phyloP scores from a whole-genome alignment of 2,113 vertebrate genomes.

The Garra rufa region DNA sequence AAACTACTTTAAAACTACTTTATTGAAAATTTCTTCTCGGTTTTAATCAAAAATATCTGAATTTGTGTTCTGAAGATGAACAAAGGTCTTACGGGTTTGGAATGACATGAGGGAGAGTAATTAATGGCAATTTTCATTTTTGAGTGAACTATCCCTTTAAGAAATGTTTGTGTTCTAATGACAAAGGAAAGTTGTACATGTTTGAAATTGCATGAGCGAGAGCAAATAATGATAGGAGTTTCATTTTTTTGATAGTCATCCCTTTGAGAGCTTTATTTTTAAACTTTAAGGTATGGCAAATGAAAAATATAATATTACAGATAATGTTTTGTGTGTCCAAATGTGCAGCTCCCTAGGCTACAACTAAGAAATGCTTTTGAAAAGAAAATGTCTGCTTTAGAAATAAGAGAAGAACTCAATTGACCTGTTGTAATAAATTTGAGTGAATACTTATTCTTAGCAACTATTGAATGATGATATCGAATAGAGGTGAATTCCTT shows the following conservation, averaged over 20 bases:
- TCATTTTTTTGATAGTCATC: not conserved
- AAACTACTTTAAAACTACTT: too few species aligned
- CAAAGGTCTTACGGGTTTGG: too few species aligned
- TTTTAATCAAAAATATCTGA: too few species aligned
- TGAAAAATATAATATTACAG: conserved; percentile 60
- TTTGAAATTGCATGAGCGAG: not conserved
- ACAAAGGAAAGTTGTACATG: conserved; percentile 59
- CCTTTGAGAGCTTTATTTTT: conserved; percentile 56
- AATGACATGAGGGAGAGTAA: too few species aligned
- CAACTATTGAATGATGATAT: conserved; percentile 78
- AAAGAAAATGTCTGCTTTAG: conserved; percentile 74
- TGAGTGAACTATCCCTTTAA: too few species aligned
- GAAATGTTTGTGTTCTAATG: not conserved
- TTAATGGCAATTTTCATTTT: too few species aligned
- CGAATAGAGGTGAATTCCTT: conserved; percentile 70
- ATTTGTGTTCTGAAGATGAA: too few species aligned
- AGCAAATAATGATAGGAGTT: not conserved
- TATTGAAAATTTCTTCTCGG: too few species aligned
- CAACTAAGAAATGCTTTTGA: conserved; percentile 57
- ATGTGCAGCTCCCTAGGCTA: conserved; percentile 69
- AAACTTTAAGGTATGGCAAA: conserved; percentile 70
- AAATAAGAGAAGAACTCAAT: conserved; percentile 75
- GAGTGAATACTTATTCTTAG: conserved; percentile 83
- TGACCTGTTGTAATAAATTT: conserved; percentile 80
- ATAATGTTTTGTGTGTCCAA: conserved; percentile 58